Percentiles rank a stretch among this genome's conserved stretches.
Evolutionary conservation across 2,113 vertebrate genomes (phyloP).

Genomic region (Thamnaconus septentrionalis): DNA sequence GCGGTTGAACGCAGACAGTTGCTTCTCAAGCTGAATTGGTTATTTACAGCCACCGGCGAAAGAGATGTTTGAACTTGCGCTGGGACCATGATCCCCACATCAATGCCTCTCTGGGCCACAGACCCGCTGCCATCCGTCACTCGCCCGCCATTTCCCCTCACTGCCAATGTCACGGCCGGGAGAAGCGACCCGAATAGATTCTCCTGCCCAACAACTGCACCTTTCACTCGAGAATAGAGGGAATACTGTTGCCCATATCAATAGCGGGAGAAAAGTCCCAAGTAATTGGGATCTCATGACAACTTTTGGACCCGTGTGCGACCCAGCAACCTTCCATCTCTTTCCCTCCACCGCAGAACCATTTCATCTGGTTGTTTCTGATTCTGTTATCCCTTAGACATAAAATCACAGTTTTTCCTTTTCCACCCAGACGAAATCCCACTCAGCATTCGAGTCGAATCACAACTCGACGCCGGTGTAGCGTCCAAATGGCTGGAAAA

Average conservation of each 20-base stretch:
- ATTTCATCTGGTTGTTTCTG: not conserved
- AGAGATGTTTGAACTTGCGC: no score
- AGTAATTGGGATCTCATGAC: slow-evolving; percentile 40
- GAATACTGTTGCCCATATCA: slow-evolving; percentile 34
- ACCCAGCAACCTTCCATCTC: slow-evolving; percentile 3
- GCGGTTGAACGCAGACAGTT: no score
- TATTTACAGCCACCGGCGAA: no score
- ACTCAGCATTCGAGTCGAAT: no score
- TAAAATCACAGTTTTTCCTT: no score
- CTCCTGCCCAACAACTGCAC: slow-evolving; percentile 27
- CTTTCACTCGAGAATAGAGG: slow-evolving; percentile 28
- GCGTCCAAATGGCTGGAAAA: slow-evolving; percentile 21
- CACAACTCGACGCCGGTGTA: no score
- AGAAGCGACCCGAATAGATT: slow-evolving; percentile 25
- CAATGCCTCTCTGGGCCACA: no score
- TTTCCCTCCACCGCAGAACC: not conserved
- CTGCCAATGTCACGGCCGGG: slow-evolving; percentile 1
- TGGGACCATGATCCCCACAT: no score
- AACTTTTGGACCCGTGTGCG: not conserved
- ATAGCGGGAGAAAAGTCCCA: slow-evolving; percentile 19
- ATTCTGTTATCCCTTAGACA: no score
- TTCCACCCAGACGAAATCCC: no score
- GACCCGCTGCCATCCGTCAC: not conserved
- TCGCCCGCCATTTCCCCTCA: not conserved
- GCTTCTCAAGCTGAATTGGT: no score